phyloP scores from a whole-genome alignment of 2,113 vertebrate species.

The Pangasianodon hypophthalmus region DNA sequence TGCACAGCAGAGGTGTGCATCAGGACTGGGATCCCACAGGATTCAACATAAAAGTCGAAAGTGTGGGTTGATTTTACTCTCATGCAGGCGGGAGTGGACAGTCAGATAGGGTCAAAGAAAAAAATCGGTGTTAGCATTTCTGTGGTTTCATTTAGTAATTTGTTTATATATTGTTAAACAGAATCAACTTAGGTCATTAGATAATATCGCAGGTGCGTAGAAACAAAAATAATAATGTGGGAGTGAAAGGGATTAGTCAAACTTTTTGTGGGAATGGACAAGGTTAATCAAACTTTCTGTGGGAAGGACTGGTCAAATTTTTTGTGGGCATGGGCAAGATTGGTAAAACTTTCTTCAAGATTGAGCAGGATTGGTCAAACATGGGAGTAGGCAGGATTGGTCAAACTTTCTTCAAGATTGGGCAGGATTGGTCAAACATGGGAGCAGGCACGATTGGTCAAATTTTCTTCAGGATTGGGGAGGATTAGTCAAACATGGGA shows the following conservation, averaged over 20 bases:
- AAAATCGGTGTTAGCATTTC: background rate
- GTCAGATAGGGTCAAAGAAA: background rate
- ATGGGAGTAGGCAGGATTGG: too few species aligned
- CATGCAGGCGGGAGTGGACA: background rate
- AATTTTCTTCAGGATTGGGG: background rate
- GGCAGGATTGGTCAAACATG: background rate
- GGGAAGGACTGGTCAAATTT: background rate
- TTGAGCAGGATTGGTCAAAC: background rate
- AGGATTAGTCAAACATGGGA: background rate
- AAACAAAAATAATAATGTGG: too few species aligned
- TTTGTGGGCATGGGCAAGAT: background rate
- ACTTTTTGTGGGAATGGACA: background rate
- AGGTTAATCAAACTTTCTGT: background rate
- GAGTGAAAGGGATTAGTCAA: background rate
- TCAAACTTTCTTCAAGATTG: too few species aligned
- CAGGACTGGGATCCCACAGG: background rate
- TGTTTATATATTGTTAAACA: background rate
- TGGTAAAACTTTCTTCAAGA: background rate
- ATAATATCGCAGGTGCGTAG: too few species aligned
- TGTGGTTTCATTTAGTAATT: background rate
- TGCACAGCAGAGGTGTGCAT: background rate
- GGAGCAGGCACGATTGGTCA: too few species aligned
- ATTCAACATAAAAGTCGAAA: background rate
- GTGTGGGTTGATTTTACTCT: background rate
- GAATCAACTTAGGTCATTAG: too few species aligned